phyloP scores from a whole-genome alignment of 2,888 invertebrate genomes.

The Platypus cylindrus region DNA sequence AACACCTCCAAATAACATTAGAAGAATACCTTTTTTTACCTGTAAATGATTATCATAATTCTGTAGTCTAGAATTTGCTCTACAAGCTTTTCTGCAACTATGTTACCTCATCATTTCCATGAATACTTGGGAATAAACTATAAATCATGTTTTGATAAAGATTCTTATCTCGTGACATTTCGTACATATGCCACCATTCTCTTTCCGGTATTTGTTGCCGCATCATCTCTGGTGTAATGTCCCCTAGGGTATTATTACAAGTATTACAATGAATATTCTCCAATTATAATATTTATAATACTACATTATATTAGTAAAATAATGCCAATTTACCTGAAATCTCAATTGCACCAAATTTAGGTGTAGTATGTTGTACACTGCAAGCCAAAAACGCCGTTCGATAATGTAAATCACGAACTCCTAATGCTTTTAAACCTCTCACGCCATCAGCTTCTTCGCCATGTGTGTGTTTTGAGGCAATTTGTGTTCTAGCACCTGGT shows the following conservation, averaged over 20 bases:
- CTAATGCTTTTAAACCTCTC: slow-evolving; percentile 51
- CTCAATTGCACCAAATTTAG: slow-evolving; percentile 78
- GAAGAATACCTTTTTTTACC: slow-evolving; percentile 63
- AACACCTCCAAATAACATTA: slow-evolving; percentile 97
- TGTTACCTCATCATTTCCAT: slow-evolving; percentile 94
- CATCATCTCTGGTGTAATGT: slow-evolving; percentile 83
- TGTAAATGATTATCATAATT: slow-evolving; percentile 1
- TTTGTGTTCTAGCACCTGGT: slow-evolving; percentile 80
- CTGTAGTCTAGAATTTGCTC: not conserved
- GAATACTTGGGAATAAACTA: slow-evolving; percentile 90
- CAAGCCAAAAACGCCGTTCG: slow-evolving; percentile 90
- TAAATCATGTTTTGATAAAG: slow-evolving; percentile 82
- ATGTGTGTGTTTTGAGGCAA: slow-evolving; percentile 57
- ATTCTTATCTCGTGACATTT: slow-evolving; percentile 90
- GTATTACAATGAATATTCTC: not conserved
- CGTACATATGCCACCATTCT: slow-evolving; percentile 91
- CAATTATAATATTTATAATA: not conserved
- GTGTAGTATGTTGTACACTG: slow-evolving; percentile 75
- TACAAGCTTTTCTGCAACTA: not conserved
- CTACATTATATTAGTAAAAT: not conserved
- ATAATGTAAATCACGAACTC: slow-evolving; percentile 75
- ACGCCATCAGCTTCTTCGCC: slow-evolving; percentile 52
- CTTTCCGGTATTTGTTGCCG: slow-evolving; percentile 86
- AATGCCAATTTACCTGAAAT: slow-evolving; percentile 36
- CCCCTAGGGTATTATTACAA: slow-evolving; percentile 42